These are phyloP conservation scores for Coreoperca whiteheadi DNA, from an alignment of 2,113 vertebrate species.

Conservation along the genomic window DNA sequence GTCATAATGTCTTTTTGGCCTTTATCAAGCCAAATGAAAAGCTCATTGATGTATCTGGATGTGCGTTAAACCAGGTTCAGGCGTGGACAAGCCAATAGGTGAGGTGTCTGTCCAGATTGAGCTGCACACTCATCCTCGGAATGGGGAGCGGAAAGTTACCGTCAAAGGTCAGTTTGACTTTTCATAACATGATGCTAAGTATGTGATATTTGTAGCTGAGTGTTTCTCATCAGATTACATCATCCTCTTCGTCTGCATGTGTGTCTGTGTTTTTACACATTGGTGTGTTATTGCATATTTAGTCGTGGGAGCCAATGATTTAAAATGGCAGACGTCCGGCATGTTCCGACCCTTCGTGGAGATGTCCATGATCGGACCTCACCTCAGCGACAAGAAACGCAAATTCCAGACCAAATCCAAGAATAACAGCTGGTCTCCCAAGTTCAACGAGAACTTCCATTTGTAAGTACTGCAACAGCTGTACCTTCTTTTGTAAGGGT, in stretches of 20 bases:
- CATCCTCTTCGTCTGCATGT: not conserved
- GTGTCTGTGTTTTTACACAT: not conserved
- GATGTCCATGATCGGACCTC: slow-evolving; percentile 94
- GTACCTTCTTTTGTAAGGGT: not conserved
- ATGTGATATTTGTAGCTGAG: not conserved
- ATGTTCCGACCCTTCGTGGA: slow-evolving; percentile 99
- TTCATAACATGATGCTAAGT: not conserved
- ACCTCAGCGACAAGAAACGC: slow-evolving; percentile 96
- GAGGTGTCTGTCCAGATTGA: slow-evolving; percentile 96
- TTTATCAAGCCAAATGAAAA: not conserved
- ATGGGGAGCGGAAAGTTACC: slow-evolving; percentile 93
- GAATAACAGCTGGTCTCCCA: slow-evolving; percentile 99
- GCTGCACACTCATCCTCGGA: slow-evolving; percentile 94
- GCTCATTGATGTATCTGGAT: slow-evolving; percentile 28
- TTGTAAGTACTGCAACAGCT: slow-evolving; percentile 86
- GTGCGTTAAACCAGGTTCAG: slow-evolving; percentile 84
- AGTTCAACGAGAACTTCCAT: slow-evolving; percentile 97
- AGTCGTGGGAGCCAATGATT: slow-evolving; percentile 95
- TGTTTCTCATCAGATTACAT: not conserved
- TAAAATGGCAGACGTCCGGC: slow-evolving; percentile 97
- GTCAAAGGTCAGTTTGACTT: slow-evolving; percentile 89
- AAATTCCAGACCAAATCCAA: slow-evolving; percentile 98
- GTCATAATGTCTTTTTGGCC: not conserved
- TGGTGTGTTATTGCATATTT: not conserved
- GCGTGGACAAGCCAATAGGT: slow-evolving; percentile 93